Base-by-base conservation (phyloP, 2,888 invertebrate genomes). In the Drosophila nr. medialis region DNA sequence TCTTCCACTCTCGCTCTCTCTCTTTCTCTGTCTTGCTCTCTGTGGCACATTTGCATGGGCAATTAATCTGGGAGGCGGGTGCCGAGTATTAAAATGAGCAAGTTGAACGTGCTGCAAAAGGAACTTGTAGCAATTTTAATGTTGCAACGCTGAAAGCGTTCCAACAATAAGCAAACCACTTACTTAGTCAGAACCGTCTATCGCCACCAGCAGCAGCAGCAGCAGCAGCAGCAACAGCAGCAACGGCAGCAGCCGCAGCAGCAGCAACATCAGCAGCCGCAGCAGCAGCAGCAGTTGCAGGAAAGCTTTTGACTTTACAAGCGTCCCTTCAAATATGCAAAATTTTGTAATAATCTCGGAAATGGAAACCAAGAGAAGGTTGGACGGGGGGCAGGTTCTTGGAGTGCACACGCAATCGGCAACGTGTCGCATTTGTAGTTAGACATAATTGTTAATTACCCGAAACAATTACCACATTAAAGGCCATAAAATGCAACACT, bases 401-500 rank as follows among this genome's bases (percentile, higher is more conserved):
- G 55, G 24, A 53, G 71, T 49, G 69, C 62, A 63, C 83, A 88
- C 86, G 84, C 89, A 90, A 84, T 90, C 80, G 89, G 89, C 81
- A 89, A 86, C 89, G 90, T 86, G 90, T 89, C 86, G 90, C 89
- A 90, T 86, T 87, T 81, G 90, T 89, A 90, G 86, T 86, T 89
- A 89, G 89, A 85, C 89, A 90, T 90, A 90, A 90, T 86, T 86
- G 86, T 86, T 86, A 86, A 86, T 86, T 86, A 86, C 86, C 90
- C 90, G 77, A 86, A 90, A 87, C 86, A 88, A 89, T 86, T 86
- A 86, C 86, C 90, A 89, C 90, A 86, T 86, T 86, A 90, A 90
- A 86, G 86, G 90, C 86, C 89, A 86, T 86, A 90, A 86, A 86
- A 89, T 86, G 90, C 90, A 86, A 89, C 90, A 86, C 90, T 86